Evolutionary conservation across 2,797 vertebrate species (phyloP), one percentile per base, ranked within the genome.

Genomic region (Apodemus agrarius): DNA sequence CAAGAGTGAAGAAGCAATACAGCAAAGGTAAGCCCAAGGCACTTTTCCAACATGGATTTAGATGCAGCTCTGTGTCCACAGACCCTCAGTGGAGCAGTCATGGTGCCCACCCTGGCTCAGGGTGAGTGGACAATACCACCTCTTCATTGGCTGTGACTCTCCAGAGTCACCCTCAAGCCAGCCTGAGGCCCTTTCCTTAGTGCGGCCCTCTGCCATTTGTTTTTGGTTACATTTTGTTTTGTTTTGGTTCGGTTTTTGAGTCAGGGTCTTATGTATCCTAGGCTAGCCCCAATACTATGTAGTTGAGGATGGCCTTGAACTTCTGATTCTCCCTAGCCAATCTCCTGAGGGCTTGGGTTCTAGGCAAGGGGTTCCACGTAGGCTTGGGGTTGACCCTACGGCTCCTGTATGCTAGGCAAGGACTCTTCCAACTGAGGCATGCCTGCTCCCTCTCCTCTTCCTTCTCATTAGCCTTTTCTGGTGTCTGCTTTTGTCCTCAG

Each of bases 141-240:
- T 37, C 49, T 72, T 40, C 67, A 21, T 29, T 26, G 40, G 29
- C 57, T 78, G 3, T n/a, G 26, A 13, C 49, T 92, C 57, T 93
- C 78, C 19, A 65, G 31, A 75, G 85, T 90, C 79, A 81, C 81
- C 31, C 79, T 11, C 75, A 84, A 74, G 80, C 63, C 63, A 83
- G 67, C 54, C 52, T 24, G 40, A 17, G 4, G 14, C 26, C 43
- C 24, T 63, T 72, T 63, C 7, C 46, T 89, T 54, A 6, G 16
- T n/a, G 29, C 6, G 31, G 24, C 67, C 57, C 40, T 22, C 16
- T 75, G 31, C 24, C 37, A 40, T 95, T 57, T 37, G 17, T 19
- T 72, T 72, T 75, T 24, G 12, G 29, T 65, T 65, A 31, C 29
- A 31, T 31, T 65, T 52, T 11, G 49, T 52, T 52, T 52, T 11